phyloP scores from a whole-genome alignment of 2,113 vertebrate species.

The Cololabis saira region DNA sequence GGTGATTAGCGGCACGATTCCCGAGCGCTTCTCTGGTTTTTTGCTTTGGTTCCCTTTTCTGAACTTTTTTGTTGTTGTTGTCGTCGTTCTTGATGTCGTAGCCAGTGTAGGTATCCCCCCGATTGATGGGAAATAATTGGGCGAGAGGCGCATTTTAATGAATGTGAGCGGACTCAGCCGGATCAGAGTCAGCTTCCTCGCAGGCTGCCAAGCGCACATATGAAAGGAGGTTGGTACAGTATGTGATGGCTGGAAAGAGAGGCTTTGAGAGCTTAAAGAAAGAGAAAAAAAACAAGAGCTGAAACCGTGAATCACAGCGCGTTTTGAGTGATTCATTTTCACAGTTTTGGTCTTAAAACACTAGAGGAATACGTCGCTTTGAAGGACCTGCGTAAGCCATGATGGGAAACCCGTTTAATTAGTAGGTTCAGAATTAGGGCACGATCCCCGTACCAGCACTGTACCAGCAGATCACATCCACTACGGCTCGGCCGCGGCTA shows the following conservation, averaged over 20 bases:
- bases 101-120: constrained; percentile 41
- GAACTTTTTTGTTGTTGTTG: constrained; percentile 26
- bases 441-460: constrained; percentile 13
- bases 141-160: constrained; percentile 50
- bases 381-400: constrained; percentile 8
- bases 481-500: constrained; percentile 19
- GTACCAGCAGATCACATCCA: not conserved
- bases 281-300: not conserved
- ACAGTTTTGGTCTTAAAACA: constrained; percentile 13
- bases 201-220: constrained; percentile 39
- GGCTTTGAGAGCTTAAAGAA: constrained; percentile 18
- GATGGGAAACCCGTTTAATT: constrained; percentile 65
- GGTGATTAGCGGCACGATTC: constrained; percentile 39
- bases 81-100: constrained; percentile 37
- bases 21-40: not conserved
- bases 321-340: constrained; percentile 50
- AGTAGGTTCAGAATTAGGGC: constrained; percentile 58
- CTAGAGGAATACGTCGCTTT: constrained; percentile 37
- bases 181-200: constrained; percentile 45
- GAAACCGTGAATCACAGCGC: constrained; percentile 38
- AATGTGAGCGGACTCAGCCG: constrained; percentile 37
- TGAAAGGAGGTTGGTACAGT: constrained; percentile 41
- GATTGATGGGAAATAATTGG: constrained; percentile 66
- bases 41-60: not conserved
- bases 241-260: constrained; percentile 1